Evolutionary conservation across 2,888 invertebrate species (phyloP).

Genomic region (Carabus problematicus): DNA sequence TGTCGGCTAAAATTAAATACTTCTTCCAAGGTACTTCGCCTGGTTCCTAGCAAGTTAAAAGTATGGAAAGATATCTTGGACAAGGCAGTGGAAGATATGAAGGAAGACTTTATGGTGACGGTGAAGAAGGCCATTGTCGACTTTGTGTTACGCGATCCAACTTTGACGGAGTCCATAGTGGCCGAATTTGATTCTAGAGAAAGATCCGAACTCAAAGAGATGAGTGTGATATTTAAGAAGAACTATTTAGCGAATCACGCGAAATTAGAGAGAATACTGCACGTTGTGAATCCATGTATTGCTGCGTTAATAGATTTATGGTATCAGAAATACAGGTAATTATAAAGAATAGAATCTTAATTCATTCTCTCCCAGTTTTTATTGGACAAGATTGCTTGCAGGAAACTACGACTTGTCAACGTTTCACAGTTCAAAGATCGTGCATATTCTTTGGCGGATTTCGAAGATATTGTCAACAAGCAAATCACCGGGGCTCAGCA

Average conservation of each 20-base stretch:
- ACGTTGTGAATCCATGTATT: conserved; percentile 82
- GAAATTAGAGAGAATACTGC: conserved; percentile 69
- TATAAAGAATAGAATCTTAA: conserved; percentile 43
- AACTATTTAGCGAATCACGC: conserved; percentile 57
- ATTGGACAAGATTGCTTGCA: not conserved
- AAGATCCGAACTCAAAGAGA: conserved; percentile 66
- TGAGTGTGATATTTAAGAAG: conserved; percentile 74
- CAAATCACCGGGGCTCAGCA: conserved; percentile 74
- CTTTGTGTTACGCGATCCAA: conserved; percentile 85
- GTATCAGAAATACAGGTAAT: conserved; percentile 78
- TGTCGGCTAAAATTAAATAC: not conserved
- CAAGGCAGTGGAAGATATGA: conserved; percentile 76
- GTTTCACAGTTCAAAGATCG: conserved; percentile 66
- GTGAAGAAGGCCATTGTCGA: conserved; percentile 93
- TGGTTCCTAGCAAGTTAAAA: conserved; percentile 69
- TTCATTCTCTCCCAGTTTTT: not conserved
- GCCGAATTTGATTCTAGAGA: conserved; percentile 63
- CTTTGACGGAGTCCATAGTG: conserved; percentile 62
- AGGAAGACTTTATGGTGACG: conserved; percentile 84
- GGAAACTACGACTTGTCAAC: conserved; percentile 69
- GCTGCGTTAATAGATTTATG: conserved; percentile 81
- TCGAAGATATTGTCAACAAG: conserved; percentile 63
- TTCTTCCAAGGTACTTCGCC: conserved; percentile 65
- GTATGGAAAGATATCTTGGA: conserved; percentile 68
- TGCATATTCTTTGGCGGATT: conserved; percentile 73